phyloP scores from a whole-genome alignment of 2,888 invertebrate species.

The Anoncus sp. region DNA sequence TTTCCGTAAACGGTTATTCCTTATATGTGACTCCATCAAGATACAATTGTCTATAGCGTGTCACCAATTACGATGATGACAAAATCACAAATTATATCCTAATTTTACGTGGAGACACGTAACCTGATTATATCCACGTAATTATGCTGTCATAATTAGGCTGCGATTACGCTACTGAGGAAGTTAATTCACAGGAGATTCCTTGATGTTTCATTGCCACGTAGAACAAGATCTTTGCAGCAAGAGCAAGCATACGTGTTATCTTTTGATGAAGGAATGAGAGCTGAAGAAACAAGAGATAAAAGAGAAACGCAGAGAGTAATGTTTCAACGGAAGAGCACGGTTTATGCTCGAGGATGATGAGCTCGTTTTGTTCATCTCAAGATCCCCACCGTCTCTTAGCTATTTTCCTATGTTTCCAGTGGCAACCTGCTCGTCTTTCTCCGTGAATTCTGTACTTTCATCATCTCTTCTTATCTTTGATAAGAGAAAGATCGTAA shows the following conservation, averaged over 20 bases:
- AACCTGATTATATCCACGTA: conserved; percentile 36
- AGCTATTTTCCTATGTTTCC: background rate
- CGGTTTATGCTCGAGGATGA: conserved; percentile 42
- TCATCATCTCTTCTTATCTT: conserved; percentile 19
- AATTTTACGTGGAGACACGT: conserved; percentile 19
- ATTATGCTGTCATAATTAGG: conserved; percentile 36
- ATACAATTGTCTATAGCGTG: background rate
- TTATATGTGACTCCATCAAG: background rate
- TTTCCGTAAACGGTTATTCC: background rate
- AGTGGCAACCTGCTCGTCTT: background rate
- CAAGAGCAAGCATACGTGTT: conserved; percentile 15
- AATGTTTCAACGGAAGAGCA: conserved; percentile 43
- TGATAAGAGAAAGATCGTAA: conserved; percentile 31
- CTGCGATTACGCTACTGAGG: conserved; percentile 26
- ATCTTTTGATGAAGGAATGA: conserved; percentile 22
- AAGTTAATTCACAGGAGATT: conserved; percentile 2
- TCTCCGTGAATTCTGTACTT: background rate
- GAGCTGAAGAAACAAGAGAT: background rate
- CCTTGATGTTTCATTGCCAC: background rate
- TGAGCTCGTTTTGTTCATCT: conserved; percentile 51
- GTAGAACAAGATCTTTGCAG: conserved; percentile 2
- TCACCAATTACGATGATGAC: background rate
- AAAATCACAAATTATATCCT: conserved; percentile 36
- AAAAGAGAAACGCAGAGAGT: background rate
- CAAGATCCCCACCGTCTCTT: background rate